Evolutionary conservation across 2,888 invertebrate genomes (phyloP).

Genomic region (Lithophane ornitopus): DNA sequence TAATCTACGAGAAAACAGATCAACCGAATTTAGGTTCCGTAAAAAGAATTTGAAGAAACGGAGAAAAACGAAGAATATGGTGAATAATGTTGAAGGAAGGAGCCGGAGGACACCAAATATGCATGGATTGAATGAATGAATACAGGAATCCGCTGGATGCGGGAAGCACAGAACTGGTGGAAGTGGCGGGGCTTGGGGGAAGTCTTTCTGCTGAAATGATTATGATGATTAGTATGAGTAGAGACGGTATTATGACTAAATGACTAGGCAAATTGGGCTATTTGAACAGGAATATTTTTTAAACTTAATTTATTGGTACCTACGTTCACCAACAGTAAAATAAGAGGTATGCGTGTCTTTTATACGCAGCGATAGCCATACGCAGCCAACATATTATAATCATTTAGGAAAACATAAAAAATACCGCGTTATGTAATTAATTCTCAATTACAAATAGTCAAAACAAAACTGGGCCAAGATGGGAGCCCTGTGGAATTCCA

Average conservation of each 20-base stretch:
- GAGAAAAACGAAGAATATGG: background rate
- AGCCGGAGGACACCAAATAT: background rate
- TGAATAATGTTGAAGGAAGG: background rate
- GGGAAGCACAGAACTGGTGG: too few species aligned
- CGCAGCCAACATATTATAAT: background rate
- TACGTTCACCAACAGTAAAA: background rate
- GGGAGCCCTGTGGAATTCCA: background rate
- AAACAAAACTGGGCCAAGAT: background rate
- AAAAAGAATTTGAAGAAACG: background rate
- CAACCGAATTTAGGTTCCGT: background rate
- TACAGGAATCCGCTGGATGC: too few species aligned
- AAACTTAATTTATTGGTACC: background rate
- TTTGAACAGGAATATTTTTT: too few species aligned
- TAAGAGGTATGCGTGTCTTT: too few species aligned
- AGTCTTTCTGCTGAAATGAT: background rate
- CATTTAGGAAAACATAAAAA: too few species aligned
- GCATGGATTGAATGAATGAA: background rate
- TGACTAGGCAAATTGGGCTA: background rate
- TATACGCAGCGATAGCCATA: too few species aligned
- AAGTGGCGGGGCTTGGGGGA: too few species aligned
- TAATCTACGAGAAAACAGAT: background rate
- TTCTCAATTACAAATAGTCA: constrained; percentile 1
- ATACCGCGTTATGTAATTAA: background rate
- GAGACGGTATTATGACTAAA: background rate
- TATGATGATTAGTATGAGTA: background rate